Conservation (phyloP, 2,797 vertebrate genomes). For the Lacerta viridis region DNA sequence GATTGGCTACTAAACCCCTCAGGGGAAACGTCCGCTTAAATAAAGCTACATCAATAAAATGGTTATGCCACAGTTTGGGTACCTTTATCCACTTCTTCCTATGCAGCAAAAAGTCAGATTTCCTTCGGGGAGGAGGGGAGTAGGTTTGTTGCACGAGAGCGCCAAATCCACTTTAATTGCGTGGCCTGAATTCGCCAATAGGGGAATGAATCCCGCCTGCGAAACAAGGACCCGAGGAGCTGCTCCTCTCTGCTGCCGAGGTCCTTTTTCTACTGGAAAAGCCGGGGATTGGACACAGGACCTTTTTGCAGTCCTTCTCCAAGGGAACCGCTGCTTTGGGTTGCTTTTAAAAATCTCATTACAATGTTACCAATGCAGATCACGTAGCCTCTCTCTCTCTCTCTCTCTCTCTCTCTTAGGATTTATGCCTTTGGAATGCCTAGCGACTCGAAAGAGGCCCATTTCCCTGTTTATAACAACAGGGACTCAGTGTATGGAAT, state of each 20-base stretch:
- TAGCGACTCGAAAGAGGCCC: not conserved
- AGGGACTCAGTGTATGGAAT: not conserved
- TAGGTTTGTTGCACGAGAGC: too few relatives aligned
- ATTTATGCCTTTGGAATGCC: not conserved
- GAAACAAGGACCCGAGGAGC: too few relatives aligned
- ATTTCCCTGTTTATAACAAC: not conserved
- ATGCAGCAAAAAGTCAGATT: not conserved
- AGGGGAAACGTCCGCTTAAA: too few relatives aligned
- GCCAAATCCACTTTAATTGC: too few relatives aligned
- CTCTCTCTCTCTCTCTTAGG: not conserved
- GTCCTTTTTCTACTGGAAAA: too few relatives aligned
- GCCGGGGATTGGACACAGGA: too few relatives aligned
- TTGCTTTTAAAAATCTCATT: not conserved
- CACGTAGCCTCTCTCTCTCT: not conserved
- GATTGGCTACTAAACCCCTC: too few relatives aligned
- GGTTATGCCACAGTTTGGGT: too few relatives aligned
- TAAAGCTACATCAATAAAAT: too few relatives aligned
- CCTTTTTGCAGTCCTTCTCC: not conserved
- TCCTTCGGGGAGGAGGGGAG: not conserved
- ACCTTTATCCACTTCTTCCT: not conserved
- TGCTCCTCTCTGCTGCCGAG: too few relatives aligned
- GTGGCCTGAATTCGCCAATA: too few relatives aligned
- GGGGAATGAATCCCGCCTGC: too few relatives aligned
- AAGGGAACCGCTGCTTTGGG: not conserved
- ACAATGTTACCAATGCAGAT: not conserved